Conservation (phyloP, 64 coral and sea anemone species). For the Orbicella faveolata region DNA sequence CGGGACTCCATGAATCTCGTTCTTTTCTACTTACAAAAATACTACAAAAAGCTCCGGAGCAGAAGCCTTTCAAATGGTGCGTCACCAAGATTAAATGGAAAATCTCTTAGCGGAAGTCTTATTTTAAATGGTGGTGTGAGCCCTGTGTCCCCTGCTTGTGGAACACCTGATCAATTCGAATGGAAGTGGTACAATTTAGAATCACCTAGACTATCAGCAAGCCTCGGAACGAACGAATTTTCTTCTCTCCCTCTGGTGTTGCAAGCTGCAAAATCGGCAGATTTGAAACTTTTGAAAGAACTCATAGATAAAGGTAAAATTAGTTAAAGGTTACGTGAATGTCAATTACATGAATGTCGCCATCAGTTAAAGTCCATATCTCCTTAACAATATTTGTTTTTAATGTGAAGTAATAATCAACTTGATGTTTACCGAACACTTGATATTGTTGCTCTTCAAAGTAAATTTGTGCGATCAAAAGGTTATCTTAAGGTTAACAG, state of each 20-base stretch:
- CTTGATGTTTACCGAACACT: no score
- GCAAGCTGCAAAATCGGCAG: slow-evolving; percentile 68
- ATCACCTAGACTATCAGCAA: slow-evolving; percentile 76
- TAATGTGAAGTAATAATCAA: no score
- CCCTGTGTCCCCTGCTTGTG: slow-evolving; percentile 85
- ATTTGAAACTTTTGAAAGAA: slow-evolving; percentile 63
- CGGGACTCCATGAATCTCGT: slow-evolving; percentile 84
- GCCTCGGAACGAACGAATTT: slow-evolving; percentile 85
- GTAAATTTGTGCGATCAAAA: no score
- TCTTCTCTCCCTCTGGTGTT: slow-evolving; percentile 67
- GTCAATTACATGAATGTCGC: background rate
- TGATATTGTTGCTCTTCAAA: no score
- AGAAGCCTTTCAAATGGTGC: slow-evolving; percentile 64
- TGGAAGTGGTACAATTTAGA: slow-evolving; percentile 97
- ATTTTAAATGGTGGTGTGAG: slow-evolving; percentile 75
- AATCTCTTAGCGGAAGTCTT: slow-evolving; percentile 68
- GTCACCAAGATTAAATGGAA: slow-evolving; percentile 45
- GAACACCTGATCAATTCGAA: slow-evolving; percentile 69
- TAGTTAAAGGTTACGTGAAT: background rate
- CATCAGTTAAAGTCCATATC: no score
- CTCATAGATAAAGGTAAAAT: slow-evolving; percentile 69
- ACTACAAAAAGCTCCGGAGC: slow-evolving; percentile 83
- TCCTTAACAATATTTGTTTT: no score
- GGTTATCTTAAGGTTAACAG: no score
- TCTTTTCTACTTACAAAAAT: slow-evolving; percentile 83